A percentile compares a stretch with the other conserved stretches of the same genome.
Evolutionary conservation across 35 echinoderm and acorn worm genomes (phyloP).

Genomic region (Nesometra sesokonis): DNA sequence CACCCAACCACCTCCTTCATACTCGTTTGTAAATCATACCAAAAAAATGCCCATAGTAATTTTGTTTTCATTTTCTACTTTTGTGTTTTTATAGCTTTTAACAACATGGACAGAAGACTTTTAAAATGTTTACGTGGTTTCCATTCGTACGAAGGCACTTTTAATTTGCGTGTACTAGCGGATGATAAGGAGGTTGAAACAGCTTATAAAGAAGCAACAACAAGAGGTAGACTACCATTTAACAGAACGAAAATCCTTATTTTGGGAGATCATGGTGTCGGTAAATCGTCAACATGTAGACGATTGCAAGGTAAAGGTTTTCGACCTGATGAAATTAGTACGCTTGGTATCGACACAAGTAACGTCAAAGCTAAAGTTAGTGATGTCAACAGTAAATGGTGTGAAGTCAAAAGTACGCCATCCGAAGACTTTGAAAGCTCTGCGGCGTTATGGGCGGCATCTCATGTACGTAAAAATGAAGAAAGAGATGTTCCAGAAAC

Average conservation of each 20-base stretch:
- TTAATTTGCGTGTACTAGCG: not conserved
- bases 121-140: not conserved
- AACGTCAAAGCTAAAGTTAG: not conserved
- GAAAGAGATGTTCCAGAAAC: too few relatives aligned
- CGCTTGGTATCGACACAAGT: not conserved
- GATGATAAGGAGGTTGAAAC: not conserved
- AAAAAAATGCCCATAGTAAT: too few relatives aligned
- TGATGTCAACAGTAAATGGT: not conserved
- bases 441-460: not conserved
- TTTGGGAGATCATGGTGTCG: not conserved
- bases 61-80: too few relatives aligned
- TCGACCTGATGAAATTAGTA: not conserved
- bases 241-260: not conserved
- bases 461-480: not conserved
- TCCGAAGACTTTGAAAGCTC: not conserved
- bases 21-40: too few relatives aligned
- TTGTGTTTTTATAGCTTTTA: too few relatives aligned
- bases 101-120: too few relatives aligned
- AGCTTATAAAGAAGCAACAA: not conserved
- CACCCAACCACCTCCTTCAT: too few relatives aligned
- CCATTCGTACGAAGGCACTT: not conserved
- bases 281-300: not conserved
- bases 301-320: not conserved
- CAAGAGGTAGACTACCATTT: not conserved
- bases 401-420: not conserved